A percentile compares a stretch with the other conserved stretches of the same genome.
These are phyloP conservation scores for Macrotis lagotis DNA, from an alignment of 2,113 vertebrate species.

Conservation along the genomic window DNA sequence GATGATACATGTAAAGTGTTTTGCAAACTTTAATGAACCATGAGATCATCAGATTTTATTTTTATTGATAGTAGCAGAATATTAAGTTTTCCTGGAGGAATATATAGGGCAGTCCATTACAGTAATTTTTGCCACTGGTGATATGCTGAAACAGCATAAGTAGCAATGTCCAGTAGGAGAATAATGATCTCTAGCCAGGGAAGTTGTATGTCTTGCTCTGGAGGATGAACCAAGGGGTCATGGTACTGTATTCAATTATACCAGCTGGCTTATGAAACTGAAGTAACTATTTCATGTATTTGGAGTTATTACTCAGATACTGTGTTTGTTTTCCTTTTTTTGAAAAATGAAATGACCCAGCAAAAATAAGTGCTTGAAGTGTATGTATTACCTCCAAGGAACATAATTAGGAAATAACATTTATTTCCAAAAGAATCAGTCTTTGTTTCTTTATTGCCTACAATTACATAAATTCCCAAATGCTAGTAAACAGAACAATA, in stretches of 20 bases:
- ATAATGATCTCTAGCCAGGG: conserved; percentile 27
- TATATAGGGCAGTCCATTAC: neutral
- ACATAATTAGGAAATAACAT: neutral
- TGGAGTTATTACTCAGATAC: neutral
- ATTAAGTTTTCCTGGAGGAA: neutral
- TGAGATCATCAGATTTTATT: neutral
- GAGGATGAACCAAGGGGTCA: neutral
- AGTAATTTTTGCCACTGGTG: conserved; percentile 1
- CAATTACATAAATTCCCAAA: conserved; percentile 16
- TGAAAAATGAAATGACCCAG: neutral
- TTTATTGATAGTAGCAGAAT: neutral
- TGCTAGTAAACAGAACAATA: neutral
- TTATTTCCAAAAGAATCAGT: conserved; percentile 10
- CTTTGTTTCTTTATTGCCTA: conserved; percentile 26
- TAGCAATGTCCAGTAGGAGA: neutral
- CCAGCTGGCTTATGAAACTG: conserved; percentile 13
- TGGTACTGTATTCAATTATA: neutral
- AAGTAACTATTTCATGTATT: conserved; percentile 13
- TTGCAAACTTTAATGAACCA: neutral
- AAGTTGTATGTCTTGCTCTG: conserved; percentile 25
- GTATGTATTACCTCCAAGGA: conserved; percentile 1
- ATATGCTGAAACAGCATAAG: conserved; percentile 2
- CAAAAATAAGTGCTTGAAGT: conserved; percentile 3
- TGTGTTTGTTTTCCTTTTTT: conserved; percentile 16
- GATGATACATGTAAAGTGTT: neutral